Evolutionary conservation across 2,797 vertebrate species (phyloP).

Genomic region (Manis pentadactyla): DNA sequence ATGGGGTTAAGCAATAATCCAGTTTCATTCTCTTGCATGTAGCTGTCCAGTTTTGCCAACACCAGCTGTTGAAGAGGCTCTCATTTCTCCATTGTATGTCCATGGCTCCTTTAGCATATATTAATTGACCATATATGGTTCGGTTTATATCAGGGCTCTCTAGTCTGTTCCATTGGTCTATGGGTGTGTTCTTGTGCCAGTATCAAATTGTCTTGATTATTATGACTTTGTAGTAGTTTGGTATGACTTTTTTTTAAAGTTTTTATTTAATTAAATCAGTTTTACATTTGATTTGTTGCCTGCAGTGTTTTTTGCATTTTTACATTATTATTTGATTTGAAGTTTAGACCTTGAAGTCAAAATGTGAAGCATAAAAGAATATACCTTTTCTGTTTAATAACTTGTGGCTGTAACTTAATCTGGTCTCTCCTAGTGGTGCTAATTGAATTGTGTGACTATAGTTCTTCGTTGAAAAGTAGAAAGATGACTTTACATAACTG

Average conservation of each 20-base stretch:
- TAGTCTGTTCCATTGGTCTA: no score
- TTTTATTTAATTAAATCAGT: not conserved
- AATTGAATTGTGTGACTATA: conserved; percentile 24
- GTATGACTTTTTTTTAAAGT: not conserved
- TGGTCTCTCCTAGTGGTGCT: conserved; percentile 9
- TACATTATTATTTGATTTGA: not conserved
- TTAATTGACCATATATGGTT: no score
- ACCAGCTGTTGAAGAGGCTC: no score
- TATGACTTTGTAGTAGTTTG: not conserved
- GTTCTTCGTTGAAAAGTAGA: not conserved
- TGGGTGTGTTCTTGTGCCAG: no score
- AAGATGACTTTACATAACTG: conserved; percentile 13
- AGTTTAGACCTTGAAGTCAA: not conserved
- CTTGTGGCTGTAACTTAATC: not conserved
- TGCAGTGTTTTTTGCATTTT: not conserved
- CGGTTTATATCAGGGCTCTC: no score
- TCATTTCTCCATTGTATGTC: no score
- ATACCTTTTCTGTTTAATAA: not conserved
- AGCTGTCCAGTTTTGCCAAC: no score
- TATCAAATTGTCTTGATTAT: no score
- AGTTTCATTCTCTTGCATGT: no score
- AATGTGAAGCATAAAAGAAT: not conserved
- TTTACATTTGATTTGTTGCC: conserved; percentile 3
- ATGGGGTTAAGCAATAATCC: no score
- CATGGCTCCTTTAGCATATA: no score